Percentiles rank a stretch among this genome's conserved stretches.
These are phyloP conservation scores for Antheraea assamensis DNA, from an alignment of 2,888 invertebrate species.

Conservation along the genomic window DNA sequence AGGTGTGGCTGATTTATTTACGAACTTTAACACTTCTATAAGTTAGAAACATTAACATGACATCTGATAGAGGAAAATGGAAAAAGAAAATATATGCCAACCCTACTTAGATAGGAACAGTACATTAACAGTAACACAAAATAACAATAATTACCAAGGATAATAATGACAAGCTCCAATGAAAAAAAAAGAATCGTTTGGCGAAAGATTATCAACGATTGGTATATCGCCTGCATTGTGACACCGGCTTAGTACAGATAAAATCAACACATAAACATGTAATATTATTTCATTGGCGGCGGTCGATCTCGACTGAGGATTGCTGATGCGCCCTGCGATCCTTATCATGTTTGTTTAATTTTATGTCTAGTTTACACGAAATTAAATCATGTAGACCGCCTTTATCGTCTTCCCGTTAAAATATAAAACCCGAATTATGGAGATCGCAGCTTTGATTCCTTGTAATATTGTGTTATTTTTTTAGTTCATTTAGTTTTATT, in stretches of 20 bases:
- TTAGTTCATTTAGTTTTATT: background rate
- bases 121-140: too few relatives aligned
- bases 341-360: slow-evolving; percentile 59
- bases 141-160: too few relatives aligned
- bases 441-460: background rate
- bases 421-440: background rate
- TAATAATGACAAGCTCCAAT: too few relatives aligned
- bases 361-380: slow-evolving; percentile 52
- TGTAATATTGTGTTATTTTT: background rate
- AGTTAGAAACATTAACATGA: too few relatives aligned
- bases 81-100: too few relatives aligned
- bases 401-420: slow-evolving; percentile 4
- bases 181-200: background rate
- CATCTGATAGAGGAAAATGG: too few relatives aligned
- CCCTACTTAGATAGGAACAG: too few relatives aligned
- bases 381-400: slow-evolving; percentile 38
- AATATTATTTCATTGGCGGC: slow-evolving; percentile 61
- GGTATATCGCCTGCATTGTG: slow-evolving; percentile 11
- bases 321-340: slow-evolving; percentile 51
- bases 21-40: too few relatives aligned
- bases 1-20: too few relatives aligned
- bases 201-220: background rate
- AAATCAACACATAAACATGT: slow-evolving; percentile 63
- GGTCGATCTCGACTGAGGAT: slow-evolving; percentile 56
- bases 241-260: slow-evolving; percentile 42